Percentiles rank a stretch among this genome's conserved stretches.
Evolutionary conservation across 2,888 invertebrate species (phyloP).

Genomic region (Nycteola revayana): DNA sequence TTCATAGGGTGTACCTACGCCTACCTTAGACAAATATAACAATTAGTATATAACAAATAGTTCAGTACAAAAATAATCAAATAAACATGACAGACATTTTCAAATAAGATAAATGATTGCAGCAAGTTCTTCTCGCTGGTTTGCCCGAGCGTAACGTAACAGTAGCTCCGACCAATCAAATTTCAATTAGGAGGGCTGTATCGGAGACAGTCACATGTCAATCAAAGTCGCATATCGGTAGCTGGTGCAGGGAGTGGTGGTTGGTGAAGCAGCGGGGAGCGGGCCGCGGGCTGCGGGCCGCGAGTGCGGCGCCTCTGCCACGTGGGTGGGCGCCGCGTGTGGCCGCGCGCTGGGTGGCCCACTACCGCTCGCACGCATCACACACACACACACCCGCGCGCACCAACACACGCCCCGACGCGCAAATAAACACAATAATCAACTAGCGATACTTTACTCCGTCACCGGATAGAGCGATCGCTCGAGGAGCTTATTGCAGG

Average conservation of each 20-base stretch:
- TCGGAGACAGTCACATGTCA: constrained; percentile 59
- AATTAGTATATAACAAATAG: no score
- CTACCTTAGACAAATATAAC: no score
- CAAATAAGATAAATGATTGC: constrained; percentile 13
- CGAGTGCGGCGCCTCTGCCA: constrained; percentile 66
- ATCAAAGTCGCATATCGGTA: constrained; percentile 43
- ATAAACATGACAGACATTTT: constrained; percentile 6
- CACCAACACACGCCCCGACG: constrained; percentile 63
- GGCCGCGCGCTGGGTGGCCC: constrained; percentile 80
- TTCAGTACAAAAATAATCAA: constrained; percentile 5
- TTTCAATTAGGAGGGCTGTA: constrained; percentile 44
- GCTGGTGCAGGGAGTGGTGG: constrained; percentile 28
- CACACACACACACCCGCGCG: constrained; percentile 55
- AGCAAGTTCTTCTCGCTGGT: constrained; percentile 14
- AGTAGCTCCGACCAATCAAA: constrained; percentile 39
- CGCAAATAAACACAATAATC: constrained; percentile 81
- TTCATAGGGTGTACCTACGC: no score
- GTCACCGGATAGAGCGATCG: constrained; percentile 80
- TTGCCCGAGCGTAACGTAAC: constrained; percentile 20
- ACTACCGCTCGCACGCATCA: constrained; percentile 64
- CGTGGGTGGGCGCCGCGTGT: constrained; percentile 80
- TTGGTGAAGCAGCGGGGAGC: constrained; percentile 30
- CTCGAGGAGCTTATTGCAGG: constrained; percentile 65
- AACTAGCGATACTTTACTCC: constrained; percentile 79
- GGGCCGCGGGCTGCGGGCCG: constrained; percentile 48